Conservation (phyloP, 2,888 invertebrate genomes). For the Slavum lentiscoides region DNA sequence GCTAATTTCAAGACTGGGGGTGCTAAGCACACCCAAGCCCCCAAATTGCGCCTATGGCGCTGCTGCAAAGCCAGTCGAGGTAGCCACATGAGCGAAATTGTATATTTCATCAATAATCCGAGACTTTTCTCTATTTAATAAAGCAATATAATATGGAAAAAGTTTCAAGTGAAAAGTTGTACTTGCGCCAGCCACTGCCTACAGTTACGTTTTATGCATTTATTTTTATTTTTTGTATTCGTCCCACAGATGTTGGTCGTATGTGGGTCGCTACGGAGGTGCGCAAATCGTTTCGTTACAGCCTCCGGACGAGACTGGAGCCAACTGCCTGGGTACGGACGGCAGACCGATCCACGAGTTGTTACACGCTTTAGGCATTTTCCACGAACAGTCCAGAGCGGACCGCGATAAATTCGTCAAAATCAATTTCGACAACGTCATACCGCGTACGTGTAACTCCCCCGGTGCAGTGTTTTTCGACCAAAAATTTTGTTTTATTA, state of each 20-base stretch:
- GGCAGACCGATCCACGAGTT: constrained; percentile 80
- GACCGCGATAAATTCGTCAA: constrained; percentile 74
- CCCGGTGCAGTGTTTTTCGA: background rate
- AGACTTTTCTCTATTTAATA: too few relatives aligned
- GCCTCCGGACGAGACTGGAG: constrained; percentile 66
- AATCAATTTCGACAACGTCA: constrained; percentile 71
- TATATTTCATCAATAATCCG: too few relatives aligned
- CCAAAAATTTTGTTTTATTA: background rate
- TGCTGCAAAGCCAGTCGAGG: too few relatives aligned
- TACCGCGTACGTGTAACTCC: constrained; percentile 62
- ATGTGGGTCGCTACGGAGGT: constrained; percentile 74
- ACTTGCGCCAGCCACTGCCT: too few relatives aligned
- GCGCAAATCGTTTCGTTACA: constrained; percentile 74
- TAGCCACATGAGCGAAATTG: too few relatives aligned
- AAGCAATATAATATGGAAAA: too few relatives aligned
- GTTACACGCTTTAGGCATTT: constrained; percentile 79
- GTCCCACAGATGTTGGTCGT: constrained; percentile 71
- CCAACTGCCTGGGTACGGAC: constrained; percentile 69
- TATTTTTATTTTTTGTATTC: too few relatives aligned
- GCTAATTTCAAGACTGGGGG: too few relatives aligned
- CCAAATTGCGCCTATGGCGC: too few relatives aligned
- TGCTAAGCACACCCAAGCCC: too few relatives aligned
- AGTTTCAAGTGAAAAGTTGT: too few relatives aligned
- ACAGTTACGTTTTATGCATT: too few relatives aligned
- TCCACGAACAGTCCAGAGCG: constrained; percentile 78